These are phyloP conservation scores for Holocentrus rufus DNA, from an alignment of 2,797 vertebrate genomes.

Conservation along the genomic window DNA sequence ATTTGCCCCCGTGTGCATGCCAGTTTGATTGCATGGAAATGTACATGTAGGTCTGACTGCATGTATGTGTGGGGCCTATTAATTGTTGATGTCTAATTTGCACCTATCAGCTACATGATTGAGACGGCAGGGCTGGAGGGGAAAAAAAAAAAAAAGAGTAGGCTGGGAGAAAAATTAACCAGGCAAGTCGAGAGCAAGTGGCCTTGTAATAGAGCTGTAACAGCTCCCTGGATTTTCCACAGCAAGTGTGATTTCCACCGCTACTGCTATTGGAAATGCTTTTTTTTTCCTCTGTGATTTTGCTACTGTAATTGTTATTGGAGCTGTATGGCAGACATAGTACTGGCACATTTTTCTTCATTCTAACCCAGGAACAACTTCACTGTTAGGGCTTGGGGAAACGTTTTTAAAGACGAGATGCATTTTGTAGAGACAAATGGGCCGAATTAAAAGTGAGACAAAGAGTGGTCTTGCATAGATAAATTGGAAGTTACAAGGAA, in stretches of 20 bases:
- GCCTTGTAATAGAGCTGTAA: slow-evolving; percentile 15
- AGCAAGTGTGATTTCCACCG: slow-evolving; percentile 9
- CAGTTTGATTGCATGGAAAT: neutral
- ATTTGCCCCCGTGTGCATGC: neutral
- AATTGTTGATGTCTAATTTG: slow-evolving; percentile 37
- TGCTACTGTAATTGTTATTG: too few relatives aligned
- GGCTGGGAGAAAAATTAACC: neutral
- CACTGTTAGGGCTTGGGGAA: too few relatives aligned
- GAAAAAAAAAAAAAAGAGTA: neutral
- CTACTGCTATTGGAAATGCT: neutral
- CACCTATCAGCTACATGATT: slow-evolving; percentile 18
- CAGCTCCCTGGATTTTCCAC: slow-evolving; percentile 7
- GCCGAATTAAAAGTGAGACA: too few relatives aligned
- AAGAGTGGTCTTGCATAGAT: too few relatives aligned
- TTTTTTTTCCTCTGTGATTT: neutral
- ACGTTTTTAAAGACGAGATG: too few relatives aligned
- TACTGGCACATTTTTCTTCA: too few relatives aligned
- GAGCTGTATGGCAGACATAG: too few relatives aligned
- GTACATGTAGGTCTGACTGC: neutral
- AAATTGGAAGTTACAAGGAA: too few relatives aligned
- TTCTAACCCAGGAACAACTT: too few relatives aligned
- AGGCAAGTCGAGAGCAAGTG: slow-evolving; percentile 11
- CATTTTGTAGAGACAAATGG: too few relatives aligned
- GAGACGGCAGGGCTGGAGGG: slow-evolving; percentile 13
- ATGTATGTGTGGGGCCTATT: slow-evolving; percentile 15